phyloP scores from a whole-genome alignment of 1,140 invertebrate genomes.

The Drosophila bocki region DNA sequence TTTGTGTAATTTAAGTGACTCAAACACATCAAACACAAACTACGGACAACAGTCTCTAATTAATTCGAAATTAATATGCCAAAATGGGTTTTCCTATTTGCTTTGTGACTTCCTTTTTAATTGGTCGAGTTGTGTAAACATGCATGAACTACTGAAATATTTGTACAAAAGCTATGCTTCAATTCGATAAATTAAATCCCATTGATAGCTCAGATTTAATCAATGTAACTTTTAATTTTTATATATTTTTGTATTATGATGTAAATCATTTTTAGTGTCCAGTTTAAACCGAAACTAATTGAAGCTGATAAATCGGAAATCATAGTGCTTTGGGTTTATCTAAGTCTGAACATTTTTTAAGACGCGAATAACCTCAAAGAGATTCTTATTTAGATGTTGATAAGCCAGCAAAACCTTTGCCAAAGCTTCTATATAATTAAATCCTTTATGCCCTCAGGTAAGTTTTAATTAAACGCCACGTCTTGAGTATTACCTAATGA shows the following conservation, averaged over 20 bases:
- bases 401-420: neutral
- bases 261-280: neutral
- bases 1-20: conserved; percentile 18
- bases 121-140: conserved; percentile 6
- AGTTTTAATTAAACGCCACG: conserved; percentile 17
- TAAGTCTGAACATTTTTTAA: neutral
- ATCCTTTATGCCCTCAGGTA: neutral
- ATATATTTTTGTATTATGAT: neutral
- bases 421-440: neutral
- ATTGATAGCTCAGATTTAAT: neutral
- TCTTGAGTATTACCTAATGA: too few species aligned
- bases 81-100: conserved; percentile 10
- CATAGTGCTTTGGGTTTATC: neutral
- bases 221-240: neutral
- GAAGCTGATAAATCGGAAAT: neutral
- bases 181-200: neutral
- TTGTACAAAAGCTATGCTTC: neutral
- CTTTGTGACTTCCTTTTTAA: conserved; percentile 18
- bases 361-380: neutral
- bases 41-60: conserved; percentile 6
- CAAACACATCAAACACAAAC: neutral
- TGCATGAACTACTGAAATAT: neutral
- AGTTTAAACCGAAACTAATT: neutral
- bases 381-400: neutral
- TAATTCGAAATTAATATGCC: conserved; percentile 9